Base-by-base conservation (phyloP, 2,113 vertebrate species). In the Manacus vitellinus region DNA sequence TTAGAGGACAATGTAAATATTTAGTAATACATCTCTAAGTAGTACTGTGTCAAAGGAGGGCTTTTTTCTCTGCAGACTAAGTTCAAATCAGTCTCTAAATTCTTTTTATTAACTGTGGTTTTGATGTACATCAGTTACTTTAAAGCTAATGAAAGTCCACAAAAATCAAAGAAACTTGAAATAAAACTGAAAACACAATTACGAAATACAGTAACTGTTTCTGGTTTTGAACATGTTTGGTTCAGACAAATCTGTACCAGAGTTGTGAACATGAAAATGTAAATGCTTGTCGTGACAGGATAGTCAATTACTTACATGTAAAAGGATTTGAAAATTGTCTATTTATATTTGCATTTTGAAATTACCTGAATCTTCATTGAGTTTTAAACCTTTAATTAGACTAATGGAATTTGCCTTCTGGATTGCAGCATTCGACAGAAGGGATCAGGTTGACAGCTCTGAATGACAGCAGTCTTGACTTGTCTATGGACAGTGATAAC, bases 401-500 rank as follows among this genome's bases (percentile, higher is more conserved):
- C 44, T 73, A 70, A 63, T 39, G 5, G 52, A 62, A 30, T 74
- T 70, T 97, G 23, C 82, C 30, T 89, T 71, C 13, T 96, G 90
- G 31, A 56, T 97, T 98, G 31, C 95, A 99, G 99, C 99, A 99
- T 98, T 99, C 98, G 1, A 97, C 98, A 31, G 99, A 99, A 96
- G 98, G 98, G 28, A 98, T 98, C 85, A 98, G 97, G 83, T 76
- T 98, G 75, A 94, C 98, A 67, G 95, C 98, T 85, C 96, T 99
- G 94, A 98, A 98, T 86, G 99, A 99, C 86, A 98, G 98, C 98
- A 98, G 98, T 94, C 97, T 99, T 87, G 99, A 99, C 89, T 97
- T 99, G 89, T 99, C 98, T 52, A 96, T 99, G 97, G 99, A 99
- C 98, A 99, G 99, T 95, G 99, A 99, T 94, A 99, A 99, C 98